Evolutionary conservation across 2,113 vertebrate species (phyloP).

Genomic region (Chionis minor): DNA sequence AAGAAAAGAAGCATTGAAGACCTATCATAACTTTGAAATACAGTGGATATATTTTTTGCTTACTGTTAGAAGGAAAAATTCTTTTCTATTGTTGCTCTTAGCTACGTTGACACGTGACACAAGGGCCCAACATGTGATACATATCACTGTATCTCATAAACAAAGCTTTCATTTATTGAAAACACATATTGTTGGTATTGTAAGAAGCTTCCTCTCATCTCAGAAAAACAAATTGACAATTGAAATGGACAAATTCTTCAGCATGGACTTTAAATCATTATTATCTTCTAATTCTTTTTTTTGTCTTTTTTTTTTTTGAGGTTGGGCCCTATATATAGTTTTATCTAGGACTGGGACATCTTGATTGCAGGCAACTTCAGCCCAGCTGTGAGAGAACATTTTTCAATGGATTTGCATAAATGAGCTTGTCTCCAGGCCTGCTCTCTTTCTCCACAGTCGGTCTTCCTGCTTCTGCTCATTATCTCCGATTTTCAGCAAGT

Average conservation of each 20-base stretch:
- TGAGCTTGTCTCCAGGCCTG: not conserved
- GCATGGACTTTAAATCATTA: not conserved
- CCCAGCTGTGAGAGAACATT: not conserved
- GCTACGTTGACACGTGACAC: not conserved
- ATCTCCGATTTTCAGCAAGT: not conserved
- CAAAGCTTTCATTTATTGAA: not conserved
- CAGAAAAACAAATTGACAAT: not conserved
- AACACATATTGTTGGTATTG: not conserved
- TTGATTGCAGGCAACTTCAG: not conserved
- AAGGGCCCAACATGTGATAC: not conserved
- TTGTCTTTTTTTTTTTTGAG: not conserved
- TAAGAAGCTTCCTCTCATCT: not conserved
- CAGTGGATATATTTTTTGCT: not conserved
- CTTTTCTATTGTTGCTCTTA: not conserved
- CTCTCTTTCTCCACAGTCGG: not conserved
- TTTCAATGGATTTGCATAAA: conserved; percentile 28
- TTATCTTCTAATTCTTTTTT: not conserved
- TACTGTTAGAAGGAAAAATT: not conserved
- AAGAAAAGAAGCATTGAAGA: not conserved
- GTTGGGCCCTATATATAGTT: not conserved
- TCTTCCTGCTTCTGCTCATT: conserved; percentile 11
- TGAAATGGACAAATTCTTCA: not conserved
- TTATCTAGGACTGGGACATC: not conserved
- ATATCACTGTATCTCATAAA: not conserved
- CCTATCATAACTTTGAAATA: not conserved